A percentile compares a stretch with the other conserved stretches of the same genome.
phyloP scores from a whole-genome alignment of 2,113 vertebrate genomes.

The Cheilinus undulatus region DNA sequence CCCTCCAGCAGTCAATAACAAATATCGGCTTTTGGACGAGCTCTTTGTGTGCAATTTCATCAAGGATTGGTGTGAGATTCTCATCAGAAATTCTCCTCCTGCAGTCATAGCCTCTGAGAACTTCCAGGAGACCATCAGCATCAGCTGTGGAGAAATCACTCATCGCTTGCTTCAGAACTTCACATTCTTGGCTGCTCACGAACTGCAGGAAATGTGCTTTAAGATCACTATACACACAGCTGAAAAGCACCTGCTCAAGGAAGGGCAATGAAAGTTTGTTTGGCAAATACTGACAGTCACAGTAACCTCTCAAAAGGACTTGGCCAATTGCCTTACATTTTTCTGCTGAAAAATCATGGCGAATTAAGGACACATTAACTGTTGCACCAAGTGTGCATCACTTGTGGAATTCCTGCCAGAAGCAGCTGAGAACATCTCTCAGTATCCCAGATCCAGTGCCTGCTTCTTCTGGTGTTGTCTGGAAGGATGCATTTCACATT shows the following conservation, averaged over 20 bases:
- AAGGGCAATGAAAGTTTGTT: constrained; percentile 36
- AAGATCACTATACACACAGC: constrained; percentile 28
- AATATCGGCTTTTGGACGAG: constrained; percentile 31
- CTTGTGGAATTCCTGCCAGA: constrained; percentile 44
- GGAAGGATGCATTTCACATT: constrained; percentile 32
- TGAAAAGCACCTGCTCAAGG: constrained; percentile 39
- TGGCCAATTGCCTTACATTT: constrained; percentile 42
- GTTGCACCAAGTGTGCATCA: constrained; percentile 6
- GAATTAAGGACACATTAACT: constrained; percentile 34
- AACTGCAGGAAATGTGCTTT: neutral
- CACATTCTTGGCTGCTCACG: neutral
- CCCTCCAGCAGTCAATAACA: constrained; percentile 51
- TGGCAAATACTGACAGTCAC: constrained; percentile 41
- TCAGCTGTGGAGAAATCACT: constrained; percentile 19
- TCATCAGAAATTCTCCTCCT: constrained; percentile 21
- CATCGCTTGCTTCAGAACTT: constrained; percentile 6
- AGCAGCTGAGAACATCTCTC: constrained; percentile 37
- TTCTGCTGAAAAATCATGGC: constrained; percentile 41
- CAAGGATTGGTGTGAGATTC: constrained; percentile 18
- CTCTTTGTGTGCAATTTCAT: constrained; percentile 44
- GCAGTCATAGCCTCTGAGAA: constrained; percentile 35
- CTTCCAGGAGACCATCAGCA: constrained; percentile 36
- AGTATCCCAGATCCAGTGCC: constrained; percentile 37
- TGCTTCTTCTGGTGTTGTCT: constrained; percentile 40
- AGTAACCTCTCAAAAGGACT: constrained; percentile 46